phyloP scores from a whole-genome alignment of 2,797 vertebrate genomes.

The Sebastiscus tertius region DNA sequence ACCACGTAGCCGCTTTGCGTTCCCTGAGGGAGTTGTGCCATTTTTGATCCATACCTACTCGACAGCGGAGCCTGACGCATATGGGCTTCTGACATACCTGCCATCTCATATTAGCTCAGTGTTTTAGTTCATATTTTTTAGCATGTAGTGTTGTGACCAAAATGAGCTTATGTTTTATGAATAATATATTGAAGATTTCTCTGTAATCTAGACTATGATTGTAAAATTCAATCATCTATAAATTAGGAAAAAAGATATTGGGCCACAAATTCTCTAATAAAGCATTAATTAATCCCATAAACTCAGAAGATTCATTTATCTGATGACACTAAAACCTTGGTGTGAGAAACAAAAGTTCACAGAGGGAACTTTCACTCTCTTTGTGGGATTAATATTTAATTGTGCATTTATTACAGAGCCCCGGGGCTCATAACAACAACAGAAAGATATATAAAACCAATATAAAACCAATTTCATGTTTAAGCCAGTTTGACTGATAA shows the following conservation, averaged over 20 bases:
- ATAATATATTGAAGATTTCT: background rate
- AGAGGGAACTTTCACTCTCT: background rate
- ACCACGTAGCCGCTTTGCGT: background rate
- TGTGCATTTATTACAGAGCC: slow-evolving; percentile 34
- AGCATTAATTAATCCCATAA: background rate
- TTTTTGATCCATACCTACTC: slow-evolving; percentile 31
- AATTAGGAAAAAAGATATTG: background rate
- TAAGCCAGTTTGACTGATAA: slow-evolving; percentile 25
- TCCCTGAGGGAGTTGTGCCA: background rate
- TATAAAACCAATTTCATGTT: slow-evolving; percentile 34
- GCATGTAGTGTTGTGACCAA: background rate
- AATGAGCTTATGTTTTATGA: background rate
- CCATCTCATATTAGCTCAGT: background rate
- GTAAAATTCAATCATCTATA: background rate
- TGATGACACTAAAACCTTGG: slow-evolving; percentile 3
- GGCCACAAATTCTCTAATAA: background rate
- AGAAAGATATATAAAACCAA: slow-evolving; percentile 32
- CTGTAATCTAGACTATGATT: background rate
- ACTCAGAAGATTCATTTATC: background rate
- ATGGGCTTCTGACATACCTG: slow-evolving; percentile 22
- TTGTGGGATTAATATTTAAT: slow-evolving; percentile 41
- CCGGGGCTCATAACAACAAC: slow-evolving; percentile 6
- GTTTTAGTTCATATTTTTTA: background rate
- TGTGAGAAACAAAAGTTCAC: slow-evolving; percentile 5
- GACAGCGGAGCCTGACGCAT: slow-evolving; percentile 16